Conservation (phyloP, 1,140 invertebrate genomes). For the Neodiprion virginianus region DNA sequence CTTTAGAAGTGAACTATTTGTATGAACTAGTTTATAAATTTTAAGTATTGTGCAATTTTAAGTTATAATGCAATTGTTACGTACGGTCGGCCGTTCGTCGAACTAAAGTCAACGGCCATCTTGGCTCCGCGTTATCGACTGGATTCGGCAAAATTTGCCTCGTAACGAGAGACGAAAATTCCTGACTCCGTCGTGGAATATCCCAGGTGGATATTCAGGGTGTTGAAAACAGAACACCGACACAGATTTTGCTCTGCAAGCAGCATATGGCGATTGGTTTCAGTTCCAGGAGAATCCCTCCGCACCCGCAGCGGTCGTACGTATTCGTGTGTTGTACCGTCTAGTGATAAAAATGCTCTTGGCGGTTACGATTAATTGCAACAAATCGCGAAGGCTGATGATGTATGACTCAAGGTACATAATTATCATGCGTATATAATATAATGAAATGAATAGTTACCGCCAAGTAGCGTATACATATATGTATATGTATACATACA, state of each 20-base stretch:
- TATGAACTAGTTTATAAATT: constrained; percentile 6
- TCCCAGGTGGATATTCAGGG: too few species aligned
- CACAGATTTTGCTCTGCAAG: too few species aligned
- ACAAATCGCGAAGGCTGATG: neutral
- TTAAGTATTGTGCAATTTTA: constrained; percentile 13
- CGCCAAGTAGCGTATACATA: constrained; percentile 2
- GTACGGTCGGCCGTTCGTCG: neutral
- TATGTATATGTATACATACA: constrained; percentile 29
- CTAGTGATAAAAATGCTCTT: constrained; percentile 3
- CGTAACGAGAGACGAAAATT: too few species aligned
- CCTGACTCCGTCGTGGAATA: too few species aligned
- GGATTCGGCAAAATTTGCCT: too few species aligned
- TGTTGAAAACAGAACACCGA: too few species aligned
- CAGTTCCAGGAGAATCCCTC: neutral
- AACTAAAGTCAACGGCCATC: neutral
- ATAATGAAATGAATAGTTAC: neutral
- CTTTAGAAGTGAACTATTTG: constrained; percentile 8
- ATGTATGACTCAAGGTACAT: neutral
- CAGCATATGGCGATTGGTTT: neutral
- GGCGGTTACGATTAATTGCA: neutral
- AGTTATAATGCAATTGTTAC: neutral
- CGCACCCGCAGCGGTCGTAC: neutral
- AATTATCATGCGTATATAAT: neutral
- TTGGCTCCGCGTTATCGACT: neutral
- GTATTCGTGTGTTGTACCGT: constrained; percentile 1